Evolutionary conservation across 2,113 vertebrate species (phyloP).

Genomic region (Syrrhaptes paradoxus): DNA sequence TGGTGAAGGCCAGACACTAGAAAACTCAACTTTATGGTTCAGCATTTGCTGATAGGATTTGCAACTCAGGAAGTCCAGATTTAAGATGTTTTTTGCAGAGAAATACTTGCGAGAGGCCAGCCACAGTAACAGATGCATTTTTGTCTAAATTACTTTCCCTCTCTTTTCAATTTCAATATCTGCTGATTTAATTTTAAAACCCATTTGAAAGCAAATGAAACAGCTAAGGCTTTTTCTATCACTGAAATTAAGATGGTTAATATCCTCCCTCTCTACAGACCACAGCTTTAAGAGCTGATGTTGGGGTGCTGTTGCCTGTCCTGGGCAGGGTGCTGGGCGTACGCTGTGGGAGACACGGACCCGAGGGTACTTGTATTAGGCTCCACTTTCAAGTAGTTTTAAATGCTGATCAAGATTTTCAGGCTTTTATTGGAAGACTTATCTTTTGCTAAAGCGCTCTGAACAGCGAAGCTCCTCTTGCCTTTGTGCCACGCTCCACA

Average conservation of each 20-base stretch:
- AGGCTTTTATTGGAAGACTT: background rate
- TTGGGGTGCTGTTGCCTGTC: background rate
- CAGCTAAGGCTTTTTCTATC: background rate
- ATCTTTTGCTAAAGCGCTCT: background rate
- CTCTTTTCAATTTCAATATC: slow-evolving; percentile 42
- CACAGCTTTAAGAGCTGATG: background rate
- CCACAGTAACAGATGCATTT: slow-evolving; percentile 9
- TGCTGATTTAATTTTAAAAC: slow-evolving; percentile 38
- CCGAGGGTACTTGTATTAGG: background rate
- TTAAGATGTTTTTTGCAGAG: slow-evolving; percentile 17
- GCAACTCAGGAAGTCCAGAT: background rate
- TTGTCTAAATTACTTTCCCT: slow-evolving; percentile 42
- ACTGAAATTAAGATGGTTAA: background rate
- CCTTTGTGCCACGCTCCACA: background rate
- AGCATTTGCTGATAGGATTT: slow-evolving; percentile 47
- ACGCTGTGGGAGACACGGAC: background rate
- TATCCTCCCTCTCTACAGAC: background rate
- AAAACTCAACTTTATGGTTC: slow-evolving; percentile 19
- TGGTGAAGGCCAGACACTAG: background rate
- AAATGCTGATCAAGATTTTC: background rate
- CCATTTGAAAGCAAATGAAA: slow-evolving; percentile 48
- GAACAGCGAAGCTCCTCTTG: background rate
- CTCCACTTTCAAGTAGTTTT: background rate
- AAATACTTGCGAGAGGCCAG: background rate
- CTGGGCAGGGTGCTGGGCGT: background rate